phyloP scores from a whole-genome alignment of 2,113 vertebrate genomes.

The Condylura cristata region DNA sequence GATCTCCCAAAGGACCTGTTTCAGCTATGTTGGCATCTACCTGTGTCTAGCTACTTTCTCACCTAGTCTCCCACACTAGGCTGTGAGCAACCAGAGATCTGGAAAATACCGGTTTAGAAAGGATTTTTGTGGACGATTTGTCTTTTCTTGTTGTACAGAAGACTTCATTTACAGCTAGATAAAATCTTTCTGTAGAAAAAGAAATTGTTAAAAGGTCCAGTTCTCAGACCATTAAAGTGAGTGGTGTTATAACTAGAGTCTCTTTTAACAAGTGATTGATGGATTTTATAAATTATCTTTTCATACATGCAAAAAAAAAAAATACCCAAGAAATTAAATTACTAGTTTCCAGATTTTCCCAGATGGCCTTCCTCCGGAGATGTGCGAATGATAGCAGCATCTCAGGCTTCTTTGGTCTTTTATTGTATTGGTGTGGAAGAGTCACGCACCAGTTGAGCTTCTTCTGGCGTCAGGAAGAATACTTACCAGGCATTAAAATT shows the following conservation, averaged over 20 bases:
- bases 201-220: too few species aligned
- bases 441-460: not conserved
- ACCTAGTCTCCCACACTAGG: not conserved
- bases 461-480: not conserved
- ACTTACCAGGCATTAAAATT: not conserved
- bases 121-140: too few species aligned
- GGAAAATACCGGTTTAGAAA: not conserved
- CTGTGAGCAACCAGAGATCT: not conserved
- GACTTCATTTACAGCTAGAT: too few species aligned
- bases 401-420: not conserved
- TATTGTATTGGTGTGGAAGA: not conserved
- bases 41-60: not conserved
- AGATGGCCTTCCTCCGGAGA: not conserved
- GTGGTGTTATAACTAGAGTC: too few species aligned
- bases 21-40: not conserved
- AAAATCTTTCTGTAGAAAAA: too few species aligned
- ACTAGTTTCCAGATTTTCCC: not conserved
- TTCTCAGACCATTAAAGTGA: too few species aligned
- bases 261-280: too few species aligned
- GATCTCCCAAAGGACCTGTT: not conserved
- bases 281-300: too few species aligned
- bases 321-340: not conserved
- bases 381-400: not conserved
- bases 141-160: too few species aligned
- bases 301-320: not conserved